Evolutionary conservation across 2,113 vertebrate species (phyloP), one percentile per base, ranked within the genome.

Genomic region (Speoplatyrhinus poulsoni): DNA sequence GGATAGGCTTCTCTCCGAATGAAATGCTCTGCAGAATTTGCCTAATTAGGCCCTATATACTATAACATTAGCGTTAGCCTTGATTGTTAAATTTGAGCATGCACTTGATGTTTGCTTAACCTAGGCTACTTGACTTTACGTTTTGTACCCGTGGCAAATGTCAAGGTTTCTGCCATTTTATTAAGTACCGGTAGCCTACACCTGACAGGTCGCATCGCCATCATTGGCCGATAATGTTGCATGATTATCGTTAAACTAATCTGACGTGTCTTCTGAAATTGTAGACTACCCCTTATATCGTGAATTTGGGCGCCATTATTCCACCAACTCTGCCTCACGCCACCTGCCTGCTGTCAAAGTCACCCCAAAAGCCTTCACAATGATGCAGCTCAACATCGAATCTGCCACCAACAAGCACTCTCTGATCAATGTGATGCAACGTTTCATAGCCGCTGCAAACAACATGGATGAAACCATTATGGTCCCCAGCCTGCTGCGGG

Each of bases 381-480:
- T 92, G 92, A 94, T 94, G 93, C 92, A 94, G 61, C 81, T 92
- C 68, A 88, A 50, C 86, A 82, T 68, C 52, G 92, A 93, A 75
- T 62, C 82, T 0, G 86, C 82, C 73, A 79, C 80, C 85, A 92
- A 93, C 75, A 94, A 93, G 90, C 91, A 94, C 83, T 94, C 93
- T 3, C 88, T 94, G 79, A 73, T 94, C 70, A 93, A 93, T 60
- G 88, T 93, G 82, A 94, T 93, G 93, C 89, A 93, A 84, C 91
- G 91, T 80, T 94, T 94, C 84, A 93, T 94, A 0, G 93, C 92
- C 0, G 93, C 93, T 0, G 85, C 92, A 70, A 94, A 93, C 89
- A 93, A 94, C 89, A 94, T 94, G 93, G 90, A 94, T 19, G 92
- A 94, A 77, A 94, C 93, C 70, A 93, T 94, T 85, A 93, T 94